phyloP scores from a whole-genome alignment of 2,888 invertebrate species.

The Lumbricus terrestris region DNA sequence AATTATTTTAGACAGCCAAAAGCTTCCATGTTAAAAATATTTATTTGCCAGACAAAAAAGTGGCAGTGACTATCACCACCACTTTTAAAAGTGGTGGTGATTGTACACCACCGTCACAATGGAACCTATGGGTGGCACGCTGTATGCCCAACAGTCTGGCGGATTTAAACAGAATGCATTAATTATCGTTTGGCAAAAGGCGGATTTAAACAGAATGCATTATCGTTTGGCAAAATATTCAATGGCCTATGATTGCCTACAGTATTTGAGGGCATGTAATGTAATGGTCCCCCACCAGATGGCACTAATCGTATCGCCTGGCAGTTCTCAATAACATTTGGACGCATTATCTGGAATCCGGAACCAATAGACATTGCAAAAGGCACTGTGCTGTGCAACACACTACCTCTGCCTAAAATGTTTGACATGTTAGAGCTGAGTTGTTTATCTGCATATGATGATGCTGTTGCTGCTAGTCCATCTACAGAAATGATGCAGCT shows the following conservation, averaged over 20 bases:
- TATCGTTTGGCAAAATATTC: neutral
- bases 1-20: no score
- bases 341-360: neutral
- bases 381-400: neutral
- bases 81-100: no score
- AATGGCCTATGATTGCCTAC: neutral
- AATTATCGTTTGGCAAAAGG: no score
- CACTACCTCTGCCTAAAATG: neutral
- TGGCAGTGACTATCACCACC: no score
- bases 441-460: neutral
- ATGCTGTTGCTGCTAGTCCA: neutral
- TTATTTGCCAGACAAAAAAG: no score
- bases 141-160: neutral
- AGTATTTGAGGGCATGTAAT: neutral
- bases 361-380: neutral
- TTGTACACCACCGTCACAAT: no score
- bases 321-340: neutral
- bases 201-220: neutral
- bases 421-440: neutral
- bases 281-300: neutral
- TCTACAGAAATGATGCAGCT: conserved; percentile 12
- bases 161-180: no score
- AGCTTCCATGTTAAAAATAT: no score
- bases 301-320: neutral
- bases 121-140: no score